Evolutionary conservation across 2,797 vertebrate genomes (phyloP).

Genomic region (Micrastur ruficollis): DNA sequence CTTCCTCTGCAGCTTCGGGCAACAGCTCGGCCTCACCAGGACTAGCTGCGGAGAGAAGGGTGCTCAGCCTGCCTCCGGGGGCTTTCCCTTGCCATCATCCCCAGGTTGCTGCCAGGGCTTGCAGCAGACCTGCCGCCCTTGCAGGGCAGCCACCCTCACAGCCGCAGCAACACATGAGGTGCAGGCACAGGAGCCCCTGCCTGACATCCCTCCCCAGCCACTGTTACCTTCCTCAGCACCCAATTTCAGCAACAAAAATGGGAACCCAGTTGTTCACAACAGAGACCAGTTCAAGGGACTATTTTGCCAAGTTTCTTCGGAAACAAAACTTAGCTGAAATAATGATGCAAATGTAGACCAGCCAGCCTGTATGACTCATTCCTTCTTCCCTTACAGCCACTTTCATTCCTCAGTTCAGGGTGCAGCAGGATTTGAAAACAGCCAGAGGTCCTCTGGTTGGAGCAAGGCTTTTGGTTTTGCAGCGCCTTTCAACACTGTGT

Average conservation of each 20-base stretch:
- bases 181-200: not conserved
- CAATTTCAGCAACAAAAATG: not conserved
- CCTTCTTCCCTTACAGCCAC: not conserved
- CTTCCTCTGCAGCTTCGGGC: not conserved
- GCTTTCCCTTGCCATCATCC: not conserved
- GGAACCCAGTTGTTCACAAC: accelerated
- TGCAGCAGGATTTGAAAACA: not conserved
- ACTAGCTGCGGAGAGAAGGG: not conserved
- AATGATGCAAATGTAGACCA: not conserved
- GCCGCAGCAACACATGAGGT: accelerated
- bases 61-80: accelerated
- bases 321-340: not conserved
- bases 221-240: not conserved
- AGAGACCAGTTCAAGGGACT: not conserved
- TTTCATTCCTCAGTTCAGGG: not conserved
- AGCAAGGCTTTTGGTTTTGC: not conserved
- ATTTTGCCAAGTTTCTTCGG: not conserved
- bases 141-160: accelerated
- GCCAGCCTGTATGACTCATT: not conserved
- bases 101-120: not conserved
- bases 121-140: not conserved
- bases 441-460: not conserved
- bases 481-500: not conserved
- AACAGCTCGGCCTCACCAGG: accelerated
- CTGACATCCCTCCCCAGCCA: not conserved